phyloP scores from a whole-genome alignment of 2,113 vertebrate genomes.

The Hydropotes inermis region DNA sequence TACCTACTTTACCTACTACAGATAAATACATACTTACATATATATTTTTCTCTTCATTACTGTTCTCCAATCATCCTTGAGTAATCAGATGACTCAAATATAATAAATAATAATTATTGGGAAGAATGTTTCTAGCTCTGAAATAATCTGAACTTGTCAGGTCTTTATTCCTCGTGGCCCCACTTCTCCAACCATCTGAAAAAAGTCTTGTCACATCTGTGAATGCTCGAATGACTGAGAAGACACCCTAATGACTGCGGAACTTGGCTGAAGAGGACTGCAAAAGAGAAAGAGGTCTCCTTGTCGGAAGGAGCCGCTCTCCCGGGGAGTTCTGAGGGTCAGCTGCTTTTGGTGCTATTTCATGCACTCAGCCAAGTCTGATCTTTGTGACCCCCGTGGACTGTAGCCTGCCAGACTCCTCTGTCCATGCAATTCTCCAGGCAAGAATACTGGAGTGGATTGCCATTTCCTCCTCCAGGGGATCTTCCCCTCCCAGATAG shows the following conservation, averaged over 20 bases:
- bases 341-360: background rate
- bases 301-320: background rate
- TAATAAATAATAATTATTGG: background rate
- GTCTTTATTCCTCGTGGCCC: background rate
- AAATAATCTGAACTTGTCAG: background rate
- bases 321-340: background rate
- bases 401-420: background rate
- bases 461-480: background rate
- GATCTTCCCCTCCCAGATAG: background rate
- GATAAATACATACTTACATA: background rate
- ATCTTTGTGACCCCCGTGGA: background rate
- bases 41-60: slow-evolving; percentile 1
- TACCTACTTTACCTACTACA: background rate
- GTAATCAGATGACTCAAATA: slow-evolving; percentile 10
- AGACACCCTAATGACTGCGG: background rate
- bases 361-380: background rate
- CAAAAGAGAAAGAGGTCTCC: background rate
- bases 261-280: background rate
- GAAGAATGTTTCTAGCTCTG: background rate
- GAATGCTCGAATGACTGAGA: background rate
- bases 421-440: background rate
- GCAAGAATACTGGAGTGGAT: background rate
- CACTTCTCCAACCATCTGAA: background rate
- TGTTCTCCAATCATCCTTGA: background rate
- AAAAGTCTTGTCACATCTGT: background rate